Evolutionary conservation across 2,113 vertebrate species (phyloP).

Genomic region (Callionymus lyra): DNA sequence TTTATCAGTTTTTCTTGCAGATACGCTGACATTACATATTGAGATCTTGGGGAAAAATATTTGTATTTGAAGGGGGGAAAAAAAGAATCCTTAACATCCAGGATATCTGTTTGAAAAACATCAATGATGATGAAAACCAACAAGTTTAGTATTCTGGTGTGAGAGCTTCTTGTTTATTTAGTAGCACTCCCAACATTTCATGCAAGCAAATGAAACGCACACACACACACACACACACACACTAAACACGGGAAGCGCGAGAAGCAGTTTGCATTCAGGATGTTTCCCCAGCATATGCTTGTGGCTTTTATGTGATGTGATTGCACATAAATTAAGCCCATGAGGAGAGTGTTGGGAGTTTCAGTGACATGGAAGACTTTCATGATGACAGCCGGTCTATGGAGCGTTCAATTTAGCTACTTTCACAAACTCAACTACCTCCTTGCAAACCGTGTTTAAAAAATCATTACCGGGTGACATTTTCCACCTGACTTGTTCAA

Average conservation of each 20-base stretch:
- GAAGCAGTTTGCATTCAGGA: constrained; percentile 8
- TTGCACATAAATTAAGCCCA: constrained; percentile 22
- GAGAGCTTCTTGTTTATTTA: constrained; percentile 7
- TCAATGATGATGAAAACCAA: constrained; percentile 1
- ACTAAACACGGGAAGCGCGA: background rate
- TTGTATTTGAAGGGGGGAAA: too few species aligned
- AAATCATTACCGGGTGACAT: too few species aligned
- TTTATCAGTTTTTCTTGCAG: too few species aligned
- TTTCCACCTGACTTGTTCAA: too few species aligned
- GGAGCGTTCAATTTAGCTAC: constrained; percentile 11
- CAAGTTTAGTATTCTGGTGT: too few species aligned
- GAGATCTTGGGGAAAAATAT: background rate
- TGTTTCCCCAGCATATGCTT: background rate
- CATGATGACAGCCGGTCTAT: constrained; percentile 8
- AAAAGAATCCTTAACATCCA: background rate
- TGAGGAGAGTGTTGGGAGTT: constrained; percentile 21
- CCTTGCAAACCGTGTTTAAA: too few species aligned
- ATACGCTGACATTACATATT: background rate
- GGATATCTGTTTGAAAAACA: constrained; percentile 5
- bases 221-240: too few species aligned
- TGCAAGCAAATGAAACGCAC: constrained; percentile 2
- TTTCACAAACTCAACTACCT: too few species aligned
- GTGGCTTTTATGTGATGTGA: constrained; percentile 15
- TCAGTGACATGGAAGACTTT: constrained; percentile 14
- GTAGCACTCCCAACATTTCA: constrained; percentile 1